A percentile compares a stretch with the other conserved stretches of the same genome.
Evolutionary conservation across 2,888 invertebrate genomes (phyloP).

Genomic region (Cantharis rustica): DNA sequence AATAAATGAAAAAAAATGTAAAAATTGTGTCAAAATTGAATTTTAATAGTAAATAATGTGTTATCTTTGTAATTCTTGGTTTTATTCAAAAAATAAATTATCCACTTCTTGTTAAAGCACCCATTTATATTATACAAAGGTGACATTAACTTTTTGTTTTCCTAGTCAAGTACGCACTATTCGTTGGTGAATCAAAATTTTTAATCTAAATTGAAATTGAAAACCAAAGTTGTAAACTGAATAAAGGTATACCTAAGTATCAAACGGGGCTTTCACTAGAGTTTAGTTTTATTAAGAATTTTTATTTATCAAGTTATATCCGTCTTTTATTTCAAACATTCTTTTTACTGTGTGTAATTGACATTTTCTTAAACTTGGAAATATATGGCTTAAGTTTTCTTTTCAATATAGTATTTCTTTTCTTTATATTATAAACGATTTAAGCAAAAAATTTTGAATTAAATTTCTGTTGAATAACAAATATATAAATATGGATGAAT

Average conservation of each 20-base stretch:
- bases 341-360: constrained; percentile 3
- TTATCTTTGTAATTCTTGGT: too few species aligned
- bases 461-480: not conserved
- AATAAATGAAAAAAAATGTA: too few species aligned
- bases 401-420: not conserved
- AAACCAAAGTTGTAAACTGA: not conserved
- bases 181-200: not conserved
- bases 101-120: too few species aligned
- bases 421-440: not conserved
- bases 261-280: not conserved
- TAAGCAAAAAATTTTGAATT: not conserved
- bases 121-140: too few species aligned
- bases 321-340: constrained; percentile 4
- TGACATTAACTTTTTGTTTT: not conserved
- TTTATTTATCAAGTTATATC: constrained; percentile 1
- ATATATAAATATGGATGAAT: not conserved
- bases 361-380: not conserved
- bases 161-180: not conserved
- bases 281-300: not conserved
- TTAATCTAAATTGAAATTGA: not conserved
- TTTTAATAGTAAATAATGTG: too few species aligned
- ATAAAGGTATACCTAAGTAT: not conserved
- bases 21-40: too few species aligned
- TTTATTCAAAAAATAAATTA: too few species aligned
- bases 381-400: not conserved